These are phyloP conservation scores for Watsonalla binaria DNA, from an alignment of 2,888 invertebrate genomes.

Conservation along the genomic window DNA sequence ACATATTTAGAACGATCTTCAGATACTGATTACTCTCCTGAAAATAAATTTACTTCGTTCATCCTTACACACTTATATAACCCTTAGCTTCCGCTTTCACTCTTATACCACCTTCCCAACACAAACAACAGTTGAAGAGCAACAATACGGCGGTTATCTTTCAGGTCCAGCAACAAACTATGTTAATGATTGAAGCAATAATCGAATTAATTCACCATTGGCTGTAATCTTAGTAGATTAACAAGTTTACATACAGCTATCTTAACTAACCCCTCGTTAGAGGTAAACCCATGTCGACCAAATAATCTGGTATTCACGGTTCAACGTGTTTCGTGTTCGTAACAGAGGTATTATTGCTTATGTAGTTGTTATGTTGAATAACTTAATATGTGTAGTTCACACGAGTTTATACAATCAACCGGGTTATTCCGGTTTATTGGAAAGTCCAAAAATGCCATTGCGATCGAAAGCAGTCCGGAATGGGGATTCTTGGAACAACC, in stretches of 20 bases:
- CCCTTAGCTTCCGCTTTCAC: neutral
- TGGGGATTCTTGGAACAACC: no score
- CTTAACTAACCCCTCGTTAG: neutral
- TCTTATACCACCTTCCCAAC: neutral
- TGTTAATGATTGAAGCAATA: constrained; percentile 1
- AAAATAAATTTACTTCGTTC: no score
- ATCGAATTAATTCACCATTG: neutral
- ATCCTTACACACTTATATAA: no score
- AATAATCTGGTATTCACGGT: neutral
- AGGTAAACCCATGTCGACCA: neutral
- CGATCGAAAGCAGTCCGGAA: no score
- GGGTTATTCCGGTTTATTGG: no score
- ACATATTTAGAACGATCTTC: no score
- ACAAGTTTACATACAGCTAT: neutral
- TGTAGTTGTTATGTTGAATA: neutral
- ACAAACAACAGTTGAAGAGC: constrained; percentile 12
- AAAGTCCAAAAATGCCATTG: no score
- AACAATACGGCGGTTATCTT: constrained; percentile 26
- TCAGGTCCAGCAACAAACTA: constrained; percentile 11
- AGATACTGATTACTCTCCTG: no score
- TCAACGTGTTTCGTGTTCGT: neutral
- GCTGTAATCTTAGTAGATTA: neutral
- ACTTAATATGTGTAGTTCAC: no score
- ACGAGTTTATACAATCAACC: no score
- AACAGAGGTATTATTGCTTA: constrained; percentile 6